These are phyloP conservation scores for Epinephelus moara DNA, from an alignment of 2,113 vertebrate genomes.

Conservation along the genomic window DNA sequence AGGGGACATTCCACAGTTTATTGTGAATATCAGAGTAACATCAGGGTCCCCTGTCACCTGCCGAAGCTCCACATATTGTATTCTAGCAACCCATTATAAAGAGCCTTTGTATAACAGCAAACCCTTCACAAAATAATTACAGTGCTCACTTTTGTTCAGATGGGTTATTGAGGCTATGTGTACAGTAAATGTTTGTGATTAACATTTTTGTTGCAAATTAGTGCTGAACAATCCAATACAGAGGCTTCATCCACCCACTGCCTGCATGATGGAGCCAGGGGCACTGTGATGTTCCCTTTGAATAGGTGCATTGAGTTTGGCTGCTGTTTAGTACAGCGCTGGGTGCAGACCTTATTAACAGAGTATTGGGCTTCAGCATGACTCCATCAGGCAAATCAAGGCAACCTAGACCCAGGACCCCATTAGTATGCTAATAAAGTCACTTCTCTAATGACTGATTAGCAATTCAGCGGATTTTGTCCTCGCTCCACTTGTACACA, in stretches of 20 bases:
- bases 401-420: conserved; percentile 59
- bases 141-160: background rate
- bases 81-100: background rate
- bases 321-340: conserved; percentile 25
- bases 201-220: conserved; percentile 3
- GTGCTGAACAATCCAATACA: background rate
- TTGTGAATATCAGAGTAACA: background rate
- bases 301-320: conserved; percentile 31
- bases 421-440: conserved; percentile 81
- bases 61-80: background rate
- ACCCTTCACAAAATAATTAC: background rate
- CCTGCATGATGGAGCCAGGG: background rate
- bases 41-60: background rate
- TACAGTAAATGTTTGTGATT: conserved; percentile 12
- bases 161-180: background rate
- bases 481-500: conserved; percentile 46
- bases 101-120: background rate
- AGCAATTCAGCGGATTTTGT: conserved; percentile 70
- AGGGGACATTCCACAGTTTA: background rate
- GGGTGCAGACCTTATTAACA: conserved; percentile 66
- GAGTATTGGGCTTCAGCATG: conserved; percentile 49
- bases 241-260: conserved; percentile 9
- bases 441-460: conserved; percentile 77
- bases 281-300: conserved; percentile 33
- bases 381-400: conserved; percentile 73